phyloP scores from a whole-genome alignment of 1,140 invertebrate genomes.

The Euschistus heros region DNA sequence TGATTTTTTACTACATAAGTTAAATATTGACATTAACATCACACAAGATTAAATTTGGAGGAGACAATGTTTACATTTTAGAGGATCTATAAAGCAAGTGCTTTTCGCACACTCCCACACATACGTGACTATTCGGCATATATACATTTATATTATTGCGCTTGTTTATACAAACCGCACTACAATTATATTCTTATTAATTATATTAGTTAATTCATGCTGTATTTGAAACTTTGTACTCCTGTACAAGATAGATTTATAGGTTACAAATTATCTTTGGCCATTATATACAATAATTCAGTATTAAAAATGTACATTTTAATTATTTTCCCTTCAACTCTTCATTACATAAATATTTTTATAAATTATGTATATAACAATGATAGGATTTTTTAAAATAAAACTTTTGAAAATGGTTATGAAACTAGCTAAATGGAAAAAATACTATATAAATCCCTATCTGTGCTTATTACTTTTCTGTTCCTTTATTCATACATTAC shows the following conservation, averaged over 20 bases:
- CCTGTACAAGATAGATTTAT: background rate
- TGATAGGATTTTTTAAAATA: background rate
- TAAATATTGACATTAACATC: slow-evolving; percentile 12
- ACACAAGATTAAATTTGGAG: slow-evolving; percentile 15
- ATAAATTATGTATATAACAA: slow-evolving; percentile 11
- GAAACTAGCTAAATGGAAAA: background rate
- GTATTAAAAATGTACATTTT: slow-evolving; percentile 13
- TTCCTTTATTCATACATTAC: background rate
- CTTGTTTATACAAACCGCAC: slow-evolving; percentile 8
- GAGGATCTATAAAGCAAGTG: slow-evolving; percentile 15
- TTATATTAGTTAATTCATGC: slow-evolving; percentile 3
- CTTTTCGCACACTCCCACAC: slow-evolving; percentile 12
- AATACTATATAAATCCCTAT: slow-evolving; percentile 3
- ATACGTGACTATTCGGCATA: slow-evolving; percentile 14
- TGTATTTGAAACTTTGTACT: slow-evolving; percentile 15
- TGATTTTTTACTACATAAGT: slow-evolving; percentile 3
- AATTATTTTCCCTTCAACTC: background rate
- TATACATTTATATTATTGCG: slow-evolving; percentile 13
- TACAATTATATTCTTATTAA: slow-evolving; percentile 11
- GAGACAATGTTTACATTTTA: slow-evolving; percentile 15
- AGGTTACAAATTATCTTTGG: slow-evolving; percentile 5
- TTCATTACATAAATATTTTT: slow-evolving; percentile 4
- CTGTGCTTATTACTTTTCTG: background rate
- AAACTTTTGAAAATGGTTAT: background rate
- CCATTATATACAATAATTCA: slow-evolving; percentile 12